These are phyloP conservation scores for Pocillopora meandrina DNA, from an alignment of 92 coral and sea anemone genomes.

Conservation along the genomic window DNA sequence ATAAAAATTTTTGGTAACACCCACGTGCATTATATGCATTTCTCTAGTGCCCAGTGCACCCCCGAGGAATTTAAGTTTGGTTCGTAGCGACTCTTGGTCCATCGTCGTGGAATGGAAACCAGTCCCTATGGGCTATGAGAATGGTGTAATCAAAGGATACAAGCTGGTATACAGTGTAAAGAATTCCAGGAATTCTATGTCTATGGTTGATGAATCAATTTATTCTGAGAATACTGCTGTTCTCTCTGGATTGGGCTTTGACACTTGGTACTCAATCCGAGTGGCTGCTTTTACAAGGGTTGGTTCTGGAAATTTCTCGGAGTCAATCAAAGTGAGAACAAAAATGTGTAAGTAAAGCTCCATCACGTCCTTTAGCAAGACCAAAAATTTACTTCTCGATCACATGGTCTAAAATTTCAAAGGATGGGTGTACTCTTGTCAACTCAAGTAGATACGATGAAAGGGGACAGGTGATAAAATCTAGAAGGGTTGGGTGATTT, in stretches of 20 bases:
- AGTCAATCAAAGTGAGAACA: constrained; percentile 28
- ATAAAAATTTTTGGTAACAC: background rate
- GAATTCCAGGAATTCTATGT: background rate
- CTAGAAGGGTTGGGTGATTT: no score
- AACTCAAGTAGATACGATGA: no score
- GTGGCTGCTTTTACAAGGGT: constrained; percentile 44
- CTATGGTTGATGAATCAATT: background rate
- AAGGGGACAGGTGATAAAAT: no score
- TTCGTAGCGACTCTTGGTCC: constrained; percentile 15
- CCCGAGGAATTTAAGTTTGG: constrained; percentile 14
- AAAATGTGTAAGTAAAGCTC: constrained; percentile 23
- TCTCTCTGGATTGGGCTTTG: background rate
- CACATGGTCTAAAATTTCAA: background rate
- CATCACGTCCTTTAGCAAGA: background rate
- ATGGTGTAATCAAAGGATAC: constrained; percentile 35
- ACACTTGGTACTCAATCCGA: constrained; percentile 21
- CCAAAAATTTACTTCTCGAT: background rate
- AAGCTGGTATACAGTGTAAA: constrained; percentile 2
- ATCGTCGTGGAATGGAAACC: constrained; percentile 43
- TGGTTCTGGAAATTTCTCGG: constrained; percentile 48
- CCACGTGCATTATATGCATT: background rate
- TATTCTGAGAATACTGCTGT: constrained; percentile 2
- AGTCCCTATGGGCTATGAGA: constrained; percentile 7
- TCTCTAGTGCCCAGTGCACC: constrained; percentile 30
- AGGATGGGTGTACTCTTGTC: no score